phyloP scores from a whole-genome alignment of 1,140 invertebrate species.

The Euura lappo region DNA sequence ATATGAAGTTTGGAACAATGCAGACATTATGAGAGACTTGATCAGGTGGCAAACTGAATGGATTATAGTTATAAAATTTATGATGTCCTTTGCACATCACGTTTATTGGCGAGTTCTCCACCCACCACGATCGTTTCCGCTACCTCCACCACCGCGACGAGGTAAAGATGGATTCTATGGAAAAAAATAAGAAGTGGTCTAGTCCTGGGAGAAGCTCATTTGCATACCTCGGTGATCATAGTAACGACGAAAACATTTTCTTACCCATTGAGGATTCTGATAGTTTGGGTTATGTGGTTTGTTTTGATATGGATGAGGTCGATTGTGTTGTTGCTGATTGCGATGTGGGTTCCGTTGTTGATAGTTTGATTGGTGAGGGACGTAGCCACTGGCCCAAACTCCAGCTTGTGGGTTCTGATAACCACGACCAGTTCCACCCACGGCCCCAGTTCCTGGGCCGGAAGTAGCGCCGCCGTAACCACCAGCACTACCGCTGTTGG shows the following conservation, averaged over 20 bases:
- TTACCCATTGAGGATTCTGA: conserved; percentile 23
- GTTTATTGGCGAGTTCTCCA: conserved; percentile 19
- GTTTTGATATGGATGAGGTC: neutral
- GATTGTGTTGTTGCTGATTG: conserved; percentile 13
- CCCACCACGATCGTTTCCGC: conserved; percentile 14
- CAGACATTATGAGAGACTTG: too few relatives aligned
- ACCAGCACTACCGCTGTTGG: conserved; percentile 28
- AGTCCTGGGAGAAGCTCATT: too few relatives aligned
- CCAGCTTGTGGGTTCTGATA: conserved; percentile 15
- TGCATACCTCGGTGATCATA: too few relatives aligned
- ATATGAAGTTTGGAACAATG: too few relatives aligned
- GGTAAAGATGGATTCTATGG: conserved; percentile 34
- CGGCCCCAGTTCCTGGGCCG: neutral
- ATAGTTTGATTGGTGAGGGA: conserved; percentile 21
- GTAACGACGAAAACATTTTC: neutral
- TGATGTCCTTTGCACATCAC: too few relatives aligned
- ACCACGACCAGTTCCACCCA: neutral
- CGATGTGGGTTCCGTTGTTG: conserved; percentile 18
- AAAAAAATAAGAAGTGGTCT: conserved; percentile 18
- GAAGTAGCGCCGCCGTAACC: neutral
- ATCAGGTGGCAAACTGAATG: too few relatives aligned
- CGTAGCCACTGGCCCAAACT: conserved; percentile 27
- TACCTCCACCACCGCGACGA: conserved; percentile 28
- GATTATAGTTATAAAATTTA: too few relatives aligned
- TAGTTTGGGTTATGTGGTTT: conserved; percentile 20